phyloP scores from a whole-genome alignment of 2,888 invertebrate species.

The Drosophila formosana region DNA sequence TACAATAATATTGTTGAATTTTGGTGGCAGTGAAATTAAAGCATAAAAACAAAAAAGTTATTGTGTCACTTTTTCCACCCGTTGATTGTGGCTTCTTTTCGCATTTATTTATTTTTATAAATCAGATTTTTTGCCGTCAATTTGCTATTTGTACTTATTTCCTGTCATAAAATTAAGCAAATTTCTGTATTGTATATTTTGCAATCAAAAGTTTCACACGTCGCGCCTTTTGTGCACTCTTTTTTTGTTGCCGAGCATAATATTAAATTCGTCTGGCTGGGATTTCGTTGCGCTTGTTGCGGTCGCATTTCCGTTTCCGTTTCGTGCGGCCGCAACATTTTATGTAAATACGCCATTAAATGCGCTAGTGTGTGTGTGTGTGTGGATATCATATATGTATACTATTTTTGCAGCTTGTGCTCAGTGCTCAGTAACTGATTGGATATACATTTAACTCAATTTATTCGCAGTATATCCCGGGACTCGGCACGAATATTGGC shows the following conservation, averaged over 20 bases:
- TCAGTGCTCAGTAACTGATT: constrained; percentile 47
- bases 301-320: constrained; percentile 69
- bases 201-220: constrained; percentile 31
- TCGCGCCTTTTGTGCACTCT: constrained; percentile 6
- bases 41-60: neutral
- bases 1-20: neutral
- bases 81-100: neutral
- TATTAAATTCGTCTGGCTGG: constrained; percentile 41
- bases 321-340: constrained; percentile 40
- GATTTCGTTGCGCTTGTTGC: constrained; percentile 39
- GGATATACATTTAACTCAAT: constrained; percentile 70
- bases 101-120: neutral
- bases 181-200: constrained; percentile 44
- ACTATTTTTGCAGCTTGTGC: constrained; percentile 19
- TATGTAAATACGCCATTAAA: constrained; percentile 33
- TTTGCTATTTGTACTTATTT: constrained; percentile 31
- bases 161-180: constrained; percentile 38
- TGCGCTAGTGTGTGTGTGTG: neutral
- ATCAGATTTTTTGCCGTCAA: neutral
- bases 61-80: neutral
- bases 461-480: constrained; percentile 38
- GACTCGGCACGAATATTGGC: constrained; percentile 26
- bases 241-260: constrained; percentile 1
- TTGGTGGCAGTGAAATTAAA: neutral
- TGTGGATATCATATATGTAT: neutral